A percentile compares a stretch with the other conserved stretches of the same genome.
These are phyloP conservation scores for Cotesia glomerata DNA, from an alignment of 1,140 invertebrate species.

Conservation along the genomic window DNA sequence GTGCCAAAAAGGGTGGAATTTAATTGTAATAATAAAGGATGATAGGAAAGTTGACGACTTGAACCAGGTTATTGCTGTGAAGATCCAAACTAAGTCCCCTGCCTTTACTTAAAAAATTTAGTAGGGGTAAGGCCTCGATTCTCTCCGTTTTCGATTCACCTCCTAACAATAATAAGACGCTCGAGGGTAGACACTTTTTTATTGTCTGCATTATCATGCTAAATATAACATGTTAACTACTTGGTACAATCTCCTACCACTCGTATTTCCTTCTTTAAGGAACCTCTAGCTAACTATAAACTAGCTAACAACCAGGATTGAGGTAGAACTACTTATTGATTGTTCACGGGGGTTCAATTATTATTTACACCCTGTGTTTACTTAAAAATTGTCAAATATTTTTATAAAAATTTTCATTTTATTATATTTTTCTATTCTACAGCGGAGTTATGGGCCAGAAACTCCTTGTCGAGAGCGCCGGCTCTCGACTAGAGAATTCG, in stretches of 20 bases:
- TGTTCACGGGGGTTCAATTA: too few species aligned
- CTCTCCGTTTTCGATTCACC: too few species aligned
- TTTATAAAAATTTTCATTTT: too few species aligned
- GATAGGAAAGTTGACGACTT: conserved; percentile 28
- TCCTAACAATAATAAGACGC: conserved; percentile 56
- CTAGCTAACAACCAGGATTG: too few species aligned
- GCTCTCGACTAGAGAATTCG: conserved; percentile 65
- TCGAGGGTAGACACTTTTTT: conserved; percentile 60
- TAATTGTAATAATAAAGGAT: neutral
- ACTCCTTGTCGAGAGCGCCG: conserved; percentile 58
- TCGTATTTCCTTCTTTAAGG: neutral
- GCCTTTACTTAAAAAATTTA: neutral
- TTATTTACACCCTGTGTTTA: too few species aligned
- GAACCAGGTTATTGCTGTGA: neutral
- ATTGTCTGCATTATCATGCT: conserved; percentile 62
- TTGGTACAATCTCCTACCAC: conserved; percentile 58
- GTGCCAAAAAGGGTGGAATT: neutral
- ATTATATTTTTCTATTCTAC: conserved; percentile 31
- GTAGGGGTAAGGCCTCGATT: neutral
- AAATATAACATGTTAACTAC: conserved; percentile 67
- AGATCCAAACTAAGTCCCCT: neutral
- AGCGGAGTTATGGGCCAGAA: conserved; percentile 63
- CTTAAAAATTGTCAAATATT: too few species aligned
- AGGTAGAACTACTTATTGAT: too few species aligned
- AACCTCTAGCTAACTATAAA: too few species aligned